phyloP scores from a whole-genome alignment of 2,888 invertebrate genomes.

The Habrosyne pyritoides region DNA sequence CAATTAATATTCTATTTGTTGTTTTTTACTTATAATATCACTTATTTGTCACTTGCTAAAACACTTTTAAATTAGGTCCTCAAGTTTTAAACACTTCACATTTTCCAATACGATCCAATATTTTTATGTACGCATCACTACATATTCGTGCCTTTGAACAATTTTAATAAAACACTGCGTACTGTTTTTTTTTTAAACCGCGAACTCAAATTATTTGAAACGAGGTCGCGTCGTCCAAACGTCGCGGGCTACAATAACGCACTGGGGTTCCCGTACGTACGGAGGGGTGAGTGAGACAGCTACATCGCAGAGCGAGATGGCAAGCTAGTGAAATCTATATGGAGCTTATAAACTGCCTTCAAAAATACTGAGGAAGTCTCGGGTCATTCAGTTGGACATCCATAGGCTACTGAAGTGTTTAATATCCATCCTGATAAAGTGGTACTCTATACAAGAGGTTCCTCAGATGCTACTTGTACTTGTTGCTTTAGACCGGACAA shows the following conservation, averaged over 20 bases:
- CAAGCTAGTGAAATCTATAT: slow-evolving; percentile 59
- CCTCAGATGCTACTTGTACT: background rate
- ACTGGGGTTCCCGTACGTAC: slow-evolving; percentile 56
- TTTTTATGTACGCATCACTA: background rate
- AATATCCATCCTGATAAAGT: slow-evolving; percentile 1
- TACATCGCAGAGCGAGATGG: slow-evolving; percentile 43
- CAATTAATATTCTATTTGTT: background rate
- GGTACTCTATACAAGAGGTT: background rate
- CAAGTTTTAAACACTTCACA: background rate
- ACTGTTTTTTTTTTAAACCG: slow-evolving; percentile 35
- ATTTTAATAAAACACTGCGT: background rate
- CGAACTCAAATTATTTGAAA: slow-evolving; percentile 31
- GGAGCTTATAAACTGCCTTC: slow-evolving; percentile 53
- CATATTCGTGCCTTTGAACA: background rate
- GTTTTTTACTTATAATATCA: background rate
- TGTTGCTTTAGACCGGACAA: background rate
- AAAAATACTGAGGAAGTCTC: slow-evolving; percentile 47
- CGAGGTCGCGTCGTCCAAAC: slow-evolving; percentile 37
- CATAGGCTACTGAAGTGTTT: slow-evolving; percentile 28
- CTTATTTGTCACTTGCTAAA: background rate
- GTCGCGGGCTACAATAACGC: slow-evolving; percentile 51
- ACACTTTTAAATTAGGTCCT: background rate
- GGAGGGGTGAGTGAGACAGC: slow-evolving; percentile 51
- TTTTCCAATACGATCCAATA: background rate
- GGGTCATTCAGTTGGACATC: slow-evolving; percentile 39